Conservation (phyloP, 2,797 vertebrate genomes). For the Danio kyathit region DNA sequence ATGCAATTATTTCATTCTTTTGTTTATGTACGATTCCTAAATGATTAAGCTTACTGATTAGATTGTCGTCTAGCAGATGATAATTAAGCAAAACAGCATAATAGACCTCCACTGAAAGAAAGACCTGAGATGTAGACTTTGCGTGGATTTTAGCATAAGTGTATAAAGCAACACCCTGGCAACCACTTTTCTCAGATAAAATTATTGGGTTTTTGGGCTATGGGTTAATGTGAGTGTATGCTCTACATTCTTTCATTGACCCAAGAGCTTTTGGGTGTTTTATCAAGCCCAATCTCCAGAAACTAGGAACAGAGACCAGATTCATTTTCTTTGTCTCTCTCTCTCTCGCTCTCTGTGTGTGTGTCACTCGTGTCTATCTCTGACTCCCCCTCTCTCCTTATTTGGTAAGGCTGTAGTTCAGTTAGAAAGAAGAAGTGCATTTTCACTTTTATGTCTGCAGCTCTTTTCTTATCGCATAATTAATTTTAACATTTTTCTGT, state of each 20-base stretch:
- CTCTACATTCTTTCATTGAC: slow-evolving; percentile 54
- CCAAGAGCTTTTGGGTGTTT: slow-evolving; percentile 49
- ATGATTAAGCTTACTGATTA: not conserved
- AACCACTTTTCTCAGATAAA: not conserved
- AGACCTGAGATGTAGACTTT: not conserved
- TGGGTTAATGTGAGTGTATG: slow-evolving; percentile 10
- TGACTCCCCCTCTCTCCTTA: slow-evolving; percentile 85
- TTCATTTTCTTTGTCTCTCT: slow-evolving; percentile 20
- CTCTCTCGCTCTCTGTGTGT: slow-evolving; percentile 44
- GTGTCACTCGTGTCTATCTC: slow-evolving; percentile 52
- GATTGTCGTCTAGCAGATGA: not conserved
- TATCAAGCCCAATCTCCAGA: slow-evolving; percentile 57
- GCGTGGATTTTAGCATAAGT: not conserved
- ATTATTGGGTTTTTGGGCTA: not conserved
- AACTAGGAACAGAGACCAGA: slow-evolving; percentile 56
- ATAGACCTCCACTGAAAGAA: not conserved
- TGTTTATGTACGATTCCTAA: slow-evolving; percentile 23
- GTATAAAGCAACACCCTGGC: slow-evolving; percentile 4
- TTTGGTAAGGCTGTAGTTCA: slow-evolving; percentile 86
- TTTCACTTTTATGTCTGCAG: slow-evolving; percentile 56
- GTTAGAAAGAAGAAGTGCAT: slow-evolving; percentile 70
- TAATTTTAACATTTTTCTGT: not conserved
- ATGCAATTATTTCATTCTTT: slow-evolving; percentile 1
- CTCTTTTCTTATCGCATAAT: slow-evolving; percentile 28
- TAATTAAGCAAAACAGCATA: not conserved